A percentile compares a stretch with the other conserved stretches of the same genome.
These are phyloP conservation scores for Drosophila infuscata DNA, from an alignment of 2,888 invertebrate species.

Conservation along the genomic window DNA sequence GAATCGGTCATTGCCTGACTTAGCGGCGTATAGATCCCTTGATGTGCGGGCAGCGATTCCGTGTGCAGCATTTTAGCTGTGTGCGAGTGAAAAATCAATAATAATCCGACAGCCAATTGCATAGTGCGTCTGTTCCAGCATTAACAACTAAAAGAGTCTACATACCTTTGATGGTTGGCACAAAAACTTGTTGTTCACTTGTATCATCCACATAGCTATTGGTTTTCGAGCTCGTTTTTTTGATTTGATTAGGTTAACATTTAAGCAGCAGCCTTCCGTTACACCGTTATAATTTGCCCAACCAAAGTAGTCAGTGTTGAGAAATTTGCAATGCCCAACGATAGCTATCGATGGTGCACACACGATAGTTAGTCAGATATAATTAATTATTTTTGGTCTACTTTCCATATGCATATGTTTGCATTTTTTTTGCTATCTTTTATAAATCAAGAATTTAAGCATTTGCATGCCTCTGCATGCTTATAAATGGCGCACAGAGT, in stretches of 20 bases:
- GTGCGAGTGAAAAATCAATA: conserved; percentile 78
- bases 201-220: conserved; percentile 79
- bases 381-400: background rate
- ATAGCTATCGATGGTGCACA: background rate
- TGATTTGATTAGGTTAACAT: conserved; percentile 49
- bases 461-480: background rate
- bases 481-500: background rate
- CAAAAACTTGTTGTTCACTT: conserved; percentile 55
- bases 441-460: background rate
- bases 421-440: background rate
- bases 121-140: background rate
- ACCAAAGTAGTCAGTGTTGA: conserved; percentile 8
- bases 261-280: conserved; percentile 15
- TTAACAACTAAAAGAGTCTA: background rate
- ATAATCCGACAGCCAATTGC: conserved; percentile 9
- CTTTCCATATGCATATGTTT: background rate
- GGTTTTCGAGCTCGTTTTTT: conserved; percentile 35
- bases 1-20: conserved; percentile 92
- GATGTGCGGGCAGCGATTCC: conserved; percentile 83
- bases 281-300: conserved; percentile 3
- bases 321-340: background rate
- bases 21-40: conserved; percentile 90
- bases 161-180: conserved; percentile 73
- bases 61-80: conserved; percentile 84
- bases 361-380: background rate